Evolutionary conservation across 2,113 vertebrate species (phyloP).

Genomic region (Laticauda laticaudata): DNA sequence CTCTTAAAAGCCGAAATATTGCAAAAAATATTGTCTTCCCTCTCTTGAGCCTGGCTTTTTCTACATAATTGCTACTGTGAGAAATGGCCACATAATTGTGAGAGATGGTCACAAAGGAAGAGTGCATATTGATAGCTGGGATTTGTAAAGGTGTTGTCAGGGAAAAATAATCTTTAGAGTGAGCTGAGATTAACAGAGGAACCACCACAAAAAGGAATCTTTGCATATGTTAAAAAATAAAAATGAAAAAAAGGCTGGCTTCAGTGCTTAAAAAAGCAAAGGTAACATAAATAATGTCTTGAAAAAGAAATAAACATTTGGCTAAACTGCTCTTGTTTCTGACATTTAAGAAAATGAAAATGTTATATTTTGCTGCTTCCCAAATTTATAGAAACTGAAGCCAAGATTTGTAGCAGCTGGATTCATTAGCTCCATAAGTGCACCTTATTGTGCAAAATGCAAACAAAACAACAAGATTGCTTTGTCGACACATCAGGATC

Average conservation of each 20-base stretch:
- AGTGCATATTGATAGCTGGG: background rate
- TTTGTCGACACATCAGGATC: background rate
- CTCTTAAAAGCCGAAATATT: background rate
- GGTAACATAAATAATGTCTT: background rate
- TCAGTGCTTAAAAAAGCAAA: background rate
- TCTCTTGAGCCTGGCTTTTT: background rate
- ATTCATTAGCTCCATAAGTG: background rate
- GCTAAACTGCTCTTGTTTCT: background rate
- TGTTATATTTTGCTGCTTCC: background rate
- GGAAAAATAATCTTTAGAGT: background rate
- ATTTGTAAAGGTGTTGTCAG: background rate
- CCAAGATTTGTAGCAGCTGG: background rate
- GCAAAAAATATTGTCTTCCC: background rate
- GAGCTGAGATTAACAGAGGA: background rate
- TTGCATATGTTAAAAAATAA: background rate
- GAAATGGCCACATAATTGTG: no score
- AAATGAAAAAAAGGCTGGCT: background rate
- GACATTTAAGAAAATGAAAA: conserved; percentile 7
- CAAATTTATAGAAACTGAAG: background rate
- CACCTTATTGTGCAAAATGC: background rate
- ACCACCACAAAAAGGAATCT: background rate
- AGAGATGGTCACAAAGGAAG: background rate
- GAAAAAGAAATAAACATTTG: background rate
- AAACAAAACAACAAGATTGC: background rate
- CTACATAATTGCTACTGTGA: background rate